Conservation (phyloP, 2,113 vertebrate genomes). For the Alectura lathami region DNA sequence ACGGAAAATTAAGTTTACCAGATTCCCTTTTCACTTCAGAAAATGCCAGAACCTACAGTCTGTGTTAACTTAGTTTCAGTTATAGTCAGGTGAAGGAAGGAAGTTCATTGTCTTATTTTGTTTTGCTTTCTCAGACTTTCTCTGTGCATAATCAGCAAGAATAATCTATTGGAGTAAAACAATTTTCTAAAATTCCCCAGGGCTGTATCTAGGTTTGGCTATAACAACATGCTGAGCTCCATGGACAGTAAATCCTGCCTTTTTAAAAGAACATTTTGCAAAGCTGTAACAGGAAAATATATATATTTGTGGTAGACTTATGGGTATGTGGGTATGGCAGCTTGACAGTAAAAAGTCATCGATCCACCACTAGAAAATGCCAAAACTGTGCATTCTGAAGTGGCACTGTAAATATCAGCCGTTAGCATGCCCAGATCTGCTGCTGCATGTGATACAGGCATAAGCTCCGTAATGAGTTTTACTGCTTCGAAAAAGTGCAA, state of each 20-base stretch:
- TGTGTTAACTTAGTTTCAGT: neutral
- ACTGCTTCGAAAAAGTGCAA: neutral
- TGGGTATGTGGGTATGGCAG: constrained; percentile 67
- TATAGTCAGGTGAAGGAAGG: neutral
- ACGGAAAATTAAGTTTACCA: neutral
- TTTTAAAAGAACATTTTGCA: constrained; percentile 38
- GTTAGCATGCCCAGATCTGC: constrained; percentile 8
- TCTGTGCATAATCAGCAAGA: neutral
- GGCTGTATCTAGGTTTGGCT: neutral
- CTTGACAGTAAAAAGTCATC: constrained; percentile 62
- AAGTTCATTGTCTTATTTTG: neutral
- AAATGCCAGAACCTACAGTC: neutral
- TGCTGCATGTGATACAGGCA: constrained; percentile 1
- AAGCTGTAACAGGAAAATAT: constrained; percentile 48
- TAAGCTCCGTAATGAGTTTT: neutral
- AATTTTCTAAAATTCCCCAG: neutral
- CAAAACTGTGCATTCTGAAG: constrained; percentile 46
- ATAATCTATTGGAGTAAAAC: neutral
- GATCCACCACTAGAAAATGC: constrained; percentile 55
- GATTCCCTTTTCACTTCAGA: neutral
- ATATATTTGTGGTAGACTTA: constrained; percentile 56
- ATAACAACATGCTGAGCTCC: neutral
- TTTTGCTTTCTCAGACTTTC: neutral
- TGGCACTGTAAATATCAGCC: constrained; percentile 40
- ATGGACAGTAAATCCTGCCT: constrained; percentile 22